Evolutionary conservation across 1,140 invertebrate genomes (phyloP), one percentile per base, ranked within the genome.

Genomic region (Brachionus rotundiformis): DNA sequence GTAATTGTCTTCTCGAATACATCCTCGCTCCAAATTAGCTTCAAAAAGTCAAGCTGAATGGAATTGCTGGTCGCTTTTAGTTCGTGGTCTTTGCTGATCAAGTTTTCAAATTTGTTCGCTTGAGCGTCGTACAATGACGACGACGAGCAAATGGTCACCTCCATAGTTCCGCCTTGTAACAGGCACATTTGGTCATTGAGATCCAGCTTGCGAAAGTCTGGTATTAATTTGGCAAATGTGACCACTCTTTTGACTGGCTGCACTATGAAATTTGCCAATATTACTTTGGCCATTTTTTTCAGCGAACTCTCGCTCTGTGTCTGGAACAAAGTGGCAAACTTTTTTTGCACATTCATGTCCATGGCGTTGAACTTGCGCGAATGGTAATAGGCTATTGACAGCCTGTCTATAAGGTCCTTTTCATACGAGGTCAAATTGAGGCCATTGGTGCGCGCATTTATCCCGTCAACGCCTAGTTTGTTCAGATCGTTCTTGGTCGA

Each of bases 311-410:
- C 36, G 31, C 13, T 47, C 11, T 63, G 54, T 7, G 54, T 81
- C 11, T 68, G 54, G 27, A 63, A 79, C 11, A 79, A 11, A 10
- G 44, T 31, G 31, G 76, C 76, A 31, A 79, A 41, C 33, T 79
- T 79, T 79, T 79, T 63, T 59, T 79, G 76, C 47, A 79, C 76
- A 59, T 79, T 79, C 47, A 79, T 29, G 29, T 79, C 76, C 19
- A 79, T 16, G 7, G 76, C 49, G 54, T 79, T 79, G 47, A 23
- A 63, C 25, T 79, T 79, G n/a, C 76, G 19, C 19, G 76, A 79
- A 16, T 79, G 76, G 25, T 79, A 79, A 39, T 39, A 79, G 36
- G 76, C 76, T 27, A 79, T 54, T 16, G 47, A 59, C 19, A 79
- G 16, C 4, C 76, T 44, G 33, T 79, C 76, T 6, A 79, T 63